Conservation (phyloP, 2,797 vertebrate species). For the Monodelphis domestica region DNA sequence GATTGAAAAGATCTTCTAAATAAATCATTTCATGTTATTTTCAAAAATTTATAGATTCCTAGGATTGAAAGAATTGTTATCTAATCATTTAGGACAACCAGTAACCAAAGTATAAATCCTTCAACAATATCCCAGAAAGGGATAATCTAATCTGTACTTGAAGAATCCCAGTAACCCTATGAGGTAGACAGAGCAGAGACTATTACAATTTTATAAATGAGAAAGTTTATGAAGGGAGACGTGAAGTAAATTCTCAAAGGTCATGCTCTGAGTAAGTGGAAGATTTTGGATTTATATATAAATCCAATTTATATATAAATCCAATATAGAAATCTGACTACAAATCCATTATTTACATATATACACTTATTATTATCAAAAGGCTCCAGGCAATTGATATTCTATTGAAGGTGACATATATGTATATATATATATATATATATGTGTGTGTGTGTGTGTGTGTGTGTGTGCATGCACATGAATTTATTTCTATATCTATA, state of each 20-base stretch:
- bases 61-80: not conserved
- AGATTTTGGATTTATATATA: not conserved
- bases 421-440: not conserved
- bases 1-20: not conserved
- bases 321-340: not conserved
- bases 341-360: not conserved
- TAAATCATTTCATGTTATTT: not conserved
- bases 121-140: not conserved
- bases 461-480: too few species aligned
- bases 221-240: constrained; percentile 1
- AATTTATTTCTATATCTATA: too few species aligned
- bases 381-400: not conserved
- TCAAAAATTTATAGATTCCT: not conserved
- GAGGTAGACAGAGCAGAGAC: not conserved
- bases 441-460: too few species aligned
- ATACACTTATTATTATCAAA: not conserved
- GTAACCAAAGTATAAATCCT: not conserved
- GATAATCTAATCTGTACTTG: not conserved
- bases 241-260: not conserved
- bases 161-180: not conserved
- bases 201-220: not conserved
- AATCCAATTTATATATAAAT: constrained; percentile 1
- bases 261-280: not conserved
- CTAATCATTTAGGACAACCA: not conserved
- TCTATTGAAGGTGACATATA: not conserved